These are phyloP conservation scores for Tribolium freemani DNA, from an alignment of 2,888 invertebrate genomes.

Conservation along the genomic window DNA sequence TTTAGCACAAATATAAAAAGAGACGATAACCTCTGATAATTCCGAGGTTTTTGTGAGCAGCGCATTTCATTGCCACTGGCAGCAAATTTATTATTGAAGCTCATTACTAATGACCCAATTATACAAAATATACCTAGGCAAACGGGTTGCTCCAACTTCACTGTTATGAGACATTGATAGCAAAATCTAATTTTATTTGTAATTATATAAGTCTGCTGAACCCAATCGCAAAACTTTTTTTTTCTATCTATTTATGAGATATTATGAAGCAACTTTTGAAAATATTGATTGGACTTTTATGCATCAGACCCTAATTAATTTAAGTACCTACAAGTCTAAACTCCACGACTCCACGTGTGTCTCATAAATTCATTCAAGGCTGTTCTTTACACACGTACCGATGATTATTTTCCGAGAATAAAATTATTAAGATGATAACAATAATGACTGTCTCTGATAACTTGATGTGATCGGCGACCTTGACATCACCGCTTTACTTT, in stretches of 20 bases:
- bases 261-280: too few species aligned
- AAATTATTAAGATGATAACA: not conserved
- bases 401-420: not conserved
- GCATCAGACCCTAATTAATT: not conserved
- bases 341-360: not conserved
- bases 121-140: not conserved
- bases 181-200: not conserved
- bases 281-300: not conserved
- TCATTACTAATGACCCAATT: not conserved
- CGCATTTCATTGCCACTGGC: constrained; percentile 10
- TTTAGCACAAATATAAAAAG: not conserved
- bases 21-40: constrained; percentile 5
- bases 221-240: not conserved
- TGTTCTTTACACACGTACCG: not conserved
- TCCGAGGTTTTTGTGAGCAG: not conserved
- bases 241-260: too few species aligned
- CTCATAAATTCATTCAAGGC: not conserved
- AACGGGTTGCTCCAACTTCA: not conserved
- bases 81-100: not conserved
- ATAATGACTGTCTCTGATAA: not conserved
- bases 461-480: not conserved
- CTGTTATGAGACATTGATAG: not conserved
- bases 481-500: not conserved
- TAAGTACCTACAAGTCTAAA: not conserved
- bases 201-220: not conserved